phyloP scores from a whole-genome alignment of 2,797 vertebrate species.

The Pseudopleuronectes americanus region DNA sequence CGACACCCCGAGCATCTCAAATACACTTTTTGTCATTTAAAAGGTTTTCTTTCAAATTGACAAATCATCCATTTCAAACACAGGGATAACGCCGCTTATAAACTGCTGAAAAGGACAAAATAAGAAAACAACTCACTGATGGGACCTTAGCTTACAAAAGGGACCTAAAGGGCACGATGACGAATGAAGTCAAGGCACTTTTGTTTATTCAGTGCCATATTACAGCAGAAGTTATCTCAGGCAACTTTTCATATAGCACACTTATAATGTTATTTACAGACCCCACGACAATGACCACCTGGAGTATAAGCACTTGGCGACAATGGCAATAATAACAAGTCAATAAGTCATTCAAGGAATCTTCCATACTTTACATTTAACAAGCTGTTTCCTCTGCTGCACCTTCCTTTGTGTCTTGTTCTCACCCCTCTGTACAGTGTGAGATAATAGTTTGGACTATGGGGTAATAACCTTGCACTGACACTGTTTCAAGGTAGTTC shows the following conservation, averaged over 20 bases:
- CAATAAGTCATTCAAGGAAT: not conserved
- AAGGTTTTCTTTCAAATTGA: slow-evolving; percentile 11
- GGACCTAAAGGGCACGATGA: not conserved
- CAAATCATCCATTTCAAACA: slow-evolving; percentile 26
- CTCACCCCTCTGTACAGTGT: no score
- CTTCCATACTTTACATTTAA: not conserved
- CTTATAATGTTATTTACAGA: not conserved
- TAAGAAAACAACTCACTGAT: slow-evolving; percentile 12
- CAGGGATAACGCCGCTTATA: slow-evolving; percentile 2
- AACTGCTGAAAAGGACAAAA: slow-evolving; percentile 3
- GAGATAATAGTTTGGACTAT: no score
- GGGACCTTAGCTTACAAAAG: not conserved
- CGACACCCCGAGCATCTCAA: not conserved
- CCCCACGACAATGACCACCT: not conserved
- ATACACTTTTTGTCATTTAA: slow-evolving; percentile 5
- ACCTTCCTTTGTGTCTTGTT: not conserved
- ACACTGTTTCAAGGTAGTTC: not conserved
- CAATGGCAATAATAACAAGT: not conserved
- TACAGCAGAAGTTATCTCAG: not conserved
- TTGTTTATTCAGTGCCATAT: not conserved
- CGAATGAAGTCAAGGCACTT: not conserved
- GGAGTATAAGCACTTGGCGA: not conserved
- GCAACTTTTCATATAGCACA: not conserved
- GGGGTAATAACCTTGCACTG: no score
- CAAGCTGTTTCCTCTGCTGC: not conserved